Conservation (phyloP, 2,113 vertebrate genomes). For the Oncorhynchus keta region DNA sequence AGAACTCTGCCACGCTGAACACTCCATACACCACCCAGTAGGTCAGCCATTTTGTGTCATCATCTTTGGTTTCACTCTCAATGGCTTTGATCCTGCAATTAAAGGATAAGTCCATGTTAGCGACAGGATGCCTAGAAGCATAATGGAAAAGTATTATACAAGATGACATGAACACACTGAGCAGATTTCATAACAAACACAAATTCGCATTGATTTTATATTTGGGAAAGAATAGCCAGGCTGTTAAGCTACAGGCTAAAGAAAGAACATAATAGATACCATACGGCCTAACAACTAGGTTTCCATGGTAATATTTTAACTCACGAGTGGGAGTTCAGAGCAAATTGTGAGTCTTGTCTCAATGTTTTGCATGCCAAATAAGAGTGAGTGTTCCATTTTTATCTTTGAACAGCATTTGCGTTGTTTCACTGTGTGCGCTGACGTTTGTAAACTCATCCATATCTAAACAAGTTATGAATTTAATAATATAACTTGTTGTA, state of each 20-base stretch:
- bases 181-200: not conserved
- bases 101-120: not conserved
- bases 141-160: not conserved
- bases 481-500: not conserved
- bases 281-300: not conserved
- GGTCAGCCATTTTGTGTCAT: slow-evolving; percentile 97
- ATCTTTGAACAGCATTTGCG: not conserved
- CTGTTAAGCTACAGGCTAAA: not conserved
- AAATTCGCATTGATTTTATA: not conserved
- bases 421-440: not conserved
- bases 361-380: slow-evolving; percentile 22
- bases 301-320: not conserved
- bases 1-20: slow-evolving; percentile 95
- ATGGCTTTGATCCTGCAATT: slow-evolving; percentile 93
- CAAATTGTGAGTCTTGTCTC: not conserved
- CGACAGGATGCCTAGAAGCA: not conserved
- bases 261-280: not conserved
- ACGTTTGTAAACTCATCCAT: not conserved
- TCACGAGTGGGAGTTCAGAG: not conserved
- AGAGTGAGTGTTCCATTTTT: not conserved
- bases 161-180: not conserved
- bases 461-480: not conserved
- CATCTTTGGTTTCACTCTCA: slow-evolving; percentile 94
- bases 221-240: not conserved
- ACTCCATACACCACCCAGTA: slow-evolving; percentile 98